Evolutionary conservation across 2,888 invertebrate species (phyloP).

Genomic region (Apamea crenata): DNA sequence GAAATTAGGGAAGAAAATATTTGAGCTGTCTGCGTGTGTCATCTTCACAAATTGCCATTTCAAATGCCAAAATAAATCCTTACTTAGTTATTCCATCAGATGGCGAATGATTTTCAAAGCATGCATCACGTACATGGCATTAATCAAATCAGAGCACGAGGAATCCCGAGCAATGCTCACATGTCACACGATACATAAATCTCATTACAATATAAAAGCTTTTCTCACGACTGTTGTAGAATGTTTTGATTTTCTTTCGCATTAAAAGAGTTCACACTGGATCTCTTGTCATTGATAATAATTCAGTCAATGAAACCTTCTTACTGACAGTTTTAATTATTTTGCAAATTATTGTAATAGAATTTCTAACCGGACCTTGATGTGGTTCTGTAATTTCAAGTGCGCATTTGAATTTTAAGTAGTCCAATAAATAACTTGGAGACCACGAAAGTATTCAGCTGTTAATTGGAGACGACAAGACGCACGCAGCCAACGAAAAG

Average conservation of each 20-base stretch:
- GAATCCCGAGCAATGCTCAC: conserved; percentile 81
- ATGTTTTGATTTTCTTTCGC: conserved; percentile 37
- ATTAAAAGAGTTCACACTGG: background rate
- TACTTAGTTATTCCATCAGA: conserved; percentile 41
- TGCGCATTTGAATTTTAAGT: background rate
- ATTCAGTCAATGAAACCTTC: background rate
- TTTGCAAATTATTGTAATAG: conserved; percentile 3
- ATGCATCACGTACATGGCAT: conserved; percentile 58
- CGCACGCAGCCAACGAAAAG: background rate
- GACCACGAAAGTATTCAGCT: background rate
- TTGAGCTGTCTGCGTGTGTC: background rate
- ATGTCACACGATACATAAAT: conserved; percentile 76
- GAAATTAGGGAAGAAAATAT: background rate
- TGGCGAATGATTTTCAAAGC: conserved; percentile 41
- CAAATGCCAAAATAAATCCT: conserved; percentile 30
- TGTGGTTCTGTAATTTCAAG: background rate
- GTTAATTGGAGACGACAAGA: no score
- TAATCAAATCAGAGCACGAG: conserved; percentile 82
- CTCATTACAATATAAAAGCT: conserved; percentile 74
- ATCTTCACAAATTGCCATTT: conserved; percentile 4
- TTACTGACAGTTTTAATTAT: background rate
- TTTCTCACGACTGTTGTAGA: conserved; percentile 36
- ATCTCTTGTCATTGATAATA: background rate
- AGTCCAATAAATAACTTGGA: conserved; percentile 1
- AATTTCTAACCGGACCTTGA: background rate